Conservation (phyloP, 2,888 invertebrate genomes). For the Helobdella robusta region DNA sequence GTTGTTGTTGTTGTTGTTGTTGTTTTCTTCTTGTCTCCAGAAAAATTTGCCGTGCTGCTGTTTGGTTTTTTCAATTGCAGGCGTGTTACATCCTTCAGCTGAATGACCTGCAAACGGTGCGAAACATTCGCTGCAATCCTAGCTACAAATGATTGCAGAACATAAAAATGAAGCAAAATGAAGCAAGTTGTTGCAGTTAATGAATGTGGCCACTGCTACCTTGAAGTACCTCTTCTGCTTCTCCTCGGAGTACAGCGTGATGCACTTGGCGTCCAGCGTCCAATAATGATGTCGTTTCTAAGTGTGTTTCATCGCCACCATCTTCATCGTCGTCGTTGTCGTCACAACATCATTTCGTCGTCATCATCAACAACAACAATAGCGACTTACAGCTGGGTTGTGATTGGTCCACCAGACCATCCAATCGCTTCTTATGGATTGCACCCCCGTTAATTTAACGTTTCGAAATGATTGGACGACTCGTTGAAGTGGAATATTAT, state of each 20-base stretch:
- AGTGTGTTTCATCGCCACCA: constrained; percentile 23
- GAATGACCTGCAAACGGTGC: constrained; percentile 75
- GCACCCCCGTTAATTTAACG: not conserved
- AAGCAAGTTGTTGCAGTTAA: too few species aligned
- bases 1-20: constrained; percentile 37
- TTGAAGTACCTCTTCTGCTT: constrained; percentile 87
- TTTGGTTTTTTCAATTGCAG: constrained; percentile 59
- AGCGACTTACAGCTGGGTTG: constrained; percentile 6
- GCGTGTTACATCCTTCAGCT: constrained; percentile 76
- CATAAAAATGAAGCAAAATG: too few species aligned
- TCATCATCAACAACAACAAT: not conserved
- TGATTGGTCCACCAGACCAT: constrained; percentile 22
- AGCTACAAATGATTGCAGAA: too few species aligned
- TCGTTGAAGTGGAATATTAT: constrained; percentile 19
- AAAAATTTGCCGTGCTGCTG: constrained; percentile 35
- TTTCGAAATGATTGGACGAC: constrained; percentile 20
- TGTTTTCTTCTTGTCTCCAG: too few species aligned
- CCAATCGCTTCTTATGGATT: constrained; percentile 19
- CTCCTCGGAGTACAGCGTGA: constrained; percentile 86
- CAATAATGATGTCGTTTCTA: constrained; percentile 64
- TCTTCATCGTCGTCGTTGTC: not conserved
- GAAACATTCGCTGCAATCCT: too few species aligned
- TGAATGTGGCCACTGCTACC: too few species aligned
- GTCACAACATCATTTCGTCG: constrained; percentile 33
- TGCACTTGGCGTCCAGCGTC: constrained; percentile 88